Percentiles rank a stretch among this genome's conserved stretches.
These are phyloP conservation scores for Crossaster papposus DNA, from an alignment of 53 echinoderm and acorn worm genomes.

Conservation along the genomic window DNA sequence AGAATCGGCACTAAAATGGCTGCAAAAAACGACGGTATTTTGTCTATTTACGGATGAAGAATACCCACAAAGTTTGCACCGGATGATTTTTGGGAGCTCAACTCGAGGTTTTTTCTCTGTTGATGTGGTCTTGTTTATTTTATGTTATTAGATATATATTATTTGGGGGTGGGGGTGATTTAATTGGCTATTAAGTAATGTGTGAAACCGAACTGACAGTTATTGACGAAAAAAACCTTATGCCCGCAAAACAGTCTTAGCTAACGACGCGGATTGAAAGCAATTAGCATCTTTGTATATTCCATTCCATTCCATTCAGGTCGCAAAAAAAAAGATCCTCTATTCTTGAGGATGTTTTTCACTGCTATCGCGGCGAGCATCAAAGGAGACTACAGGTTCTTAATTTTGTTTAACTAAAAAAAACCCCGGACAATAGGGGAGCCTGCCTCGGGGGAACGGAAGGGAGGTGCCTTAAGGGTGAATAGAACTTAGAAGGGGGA, in stretches of 20 bases:
- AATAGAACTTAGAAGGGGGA: not conserved
- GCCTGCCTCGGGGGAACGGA: too few species aligned
- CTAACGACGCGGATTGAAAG: not conserved
- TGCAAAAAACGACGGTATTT: too few species aligned
- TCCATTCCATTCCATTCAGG: not conserved
- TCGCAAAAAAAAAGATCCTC: not conserved
- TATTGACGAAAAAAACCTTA: not conserved
- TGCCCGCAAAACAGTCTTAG: not conserved
- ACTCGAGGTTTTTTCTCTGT: not conserved
- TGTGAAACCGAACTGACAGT: not conserved
- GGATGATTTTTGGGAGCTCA: not conserved
- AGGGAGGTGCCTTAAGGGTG: not conserved
- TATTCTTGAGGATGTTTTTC: not conserved
- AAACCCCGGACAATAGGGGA: conserved; percentile 2
- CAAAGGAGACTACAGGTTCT: not conserved
- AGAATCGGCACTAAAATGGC: too few species aligned
- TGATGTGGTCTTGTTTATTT: not conserved
- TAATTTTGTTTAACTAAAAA: not conserved
- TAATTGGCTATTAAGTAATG: not conserved
- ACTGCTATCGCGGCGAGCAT: conserved; percentile 2
- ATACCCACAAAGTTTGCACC: not conserved
- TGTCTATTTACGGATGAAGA: not conserved
- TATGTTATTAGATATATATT: too few species aligned
- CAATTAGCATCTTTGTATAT: not conserved
- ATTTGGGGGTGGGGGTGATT: not conserved